Base-by-base conservation (phyloP, 2,888 invertebrate genomes). In the Epicampocera succincta region DNA sequence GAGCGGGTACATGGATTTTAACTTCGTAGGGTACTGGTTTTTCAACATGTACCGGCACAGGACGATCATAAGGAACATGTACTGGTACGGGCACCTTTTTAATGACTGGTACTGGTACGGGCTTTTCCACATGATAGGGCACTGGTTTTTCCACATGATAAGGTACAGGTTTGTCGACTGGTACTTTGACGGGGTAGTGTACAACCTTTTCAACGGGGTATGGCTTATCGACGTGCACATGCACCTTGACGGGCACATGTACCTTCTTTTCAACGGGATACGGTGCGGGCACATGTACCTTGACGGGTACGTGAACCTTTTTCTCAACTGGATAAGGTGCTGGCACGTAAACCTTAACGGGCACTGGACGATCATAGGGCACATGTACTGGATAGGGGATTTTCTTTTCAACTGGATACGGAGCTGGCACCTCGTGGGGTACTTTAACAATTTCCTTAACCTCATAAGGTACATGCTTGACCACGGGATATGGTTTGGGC, bases 391-490 rank as follows among this genome's bases (percentile, higher is more conserved):
- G 94, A 83, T 95, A 94, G 88, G 95, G 95, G 61, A 96, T 94
- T 92, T 93, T 93, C 92, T 95, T 95, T 90, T 95, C 95, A 85
- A 95, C 95, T 87, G 95, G 95, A 92, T 95, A 95, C 86, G 95
- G 95, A 86, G 93, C 93, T 86, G 95, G 95, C 81, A 95, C 93
- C 87, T 95, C 95, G 82, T 95, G 94, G 84, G 95, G 95, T 80
- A 96, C 95, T 90, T 95, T 95, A 69, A 96, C 94, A 91, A 93
- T 93, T 90, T 95, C 95, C 92, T 95, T 95, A 84, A 95, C 95
- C 69, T 95, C 94, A 88, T 93, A 93, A 58, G 95, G 95, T 85
- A 93, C 92, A 90, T 93, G 93, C 91, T 93, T 93, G 90, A 93
- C 92, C 85, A 96, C 95, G 86, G 95, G 94, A 91, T 94, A 94